Evolutionary conservation across 1,140 invertebrate species (phyloP), one percentile per base, ranked within the genome.

Genomic region (Calliopsis andreniformis): DNA sequence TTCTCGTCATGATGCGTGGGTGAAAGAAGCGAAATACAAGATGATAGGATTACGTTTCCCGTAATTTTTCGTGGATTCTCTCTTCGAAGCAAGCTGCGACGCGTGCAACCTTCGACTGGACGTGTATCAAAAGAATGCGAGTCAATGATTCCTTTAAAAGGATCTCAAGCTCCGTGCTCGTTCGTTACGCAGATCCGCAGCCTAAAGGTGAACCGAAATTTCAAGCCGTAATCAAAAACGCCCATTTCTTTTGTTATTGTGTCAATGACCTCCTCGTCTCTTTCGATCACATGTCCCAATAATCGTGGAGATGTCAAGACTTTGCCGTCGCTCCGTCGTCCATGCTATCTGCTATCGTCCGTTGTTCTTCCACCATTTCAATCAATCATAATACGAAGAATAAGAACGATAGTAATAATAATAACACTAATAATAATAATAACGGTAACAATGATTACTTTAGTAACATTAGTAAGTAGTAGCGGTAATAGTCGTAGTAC

Each of bases 61-160:
- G n/a, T n/a, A n/a, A n/a, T n/a, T n/a, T n/a, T n/a, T n/a, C 10
- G 12, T 20, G 47, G 14, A 72, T 14, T 45, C 8, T 32, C 20
- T 10, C n/a, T n/a, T n/a, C 35, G 3, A 32, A 59, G 55, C 20
- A 69, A 70, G 14, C 20, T 47, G 18, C 2, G 32, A 58, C 20
- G 14, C 51, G n/a, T 61, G 30, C 20, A 43, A 39, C n/a, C 28
- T 62, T 55, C 14, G 35, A 55, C 7, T 55, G 47, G 45, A 73
- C 30, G 35, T 78, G 58, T 85, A 85, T 82, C 73, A 85, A 87
- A 83, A 83, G 78, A 86, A 84, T 77, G 61, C 42, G 68, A 75
- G 56, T 61, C 61, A 73, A 73, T 68, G 56, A 3, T n/a, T 25
- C 78, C 42, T 77, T 56, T n/a, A n/a, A 30, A 66, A 79, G 42